phyloP scores from a whole-genome alignment of 2,797 vertebrate genomes.

The Setipinna tenuifilis region DNA sequence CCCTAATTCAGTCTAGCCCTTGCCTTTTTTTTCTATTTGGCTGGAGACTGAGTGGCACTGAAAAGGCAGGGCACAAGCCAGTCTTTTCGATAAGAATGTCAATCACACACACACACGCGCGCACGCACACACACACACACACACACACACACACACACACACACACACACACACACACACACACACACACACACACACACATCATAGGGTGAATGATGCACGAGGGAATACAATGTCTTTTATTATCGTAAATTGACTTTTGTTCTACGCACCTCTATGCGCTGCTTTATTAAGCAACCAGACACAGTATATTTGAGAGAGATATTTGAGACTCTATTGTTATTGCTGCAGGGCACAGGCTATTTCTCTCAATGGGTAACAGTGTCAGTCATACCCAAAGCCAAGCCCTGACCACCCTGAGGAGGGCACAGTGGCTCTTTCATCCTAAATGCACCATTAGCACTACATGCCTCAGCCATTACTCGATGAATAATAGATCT shows the following conservation, averaged over 20 bases:
- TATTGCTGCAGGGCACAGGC: background rate
- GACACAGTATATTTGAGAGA: background rate
- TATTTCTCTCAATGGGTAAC: background rate
- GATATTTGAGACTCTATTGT: background rate
- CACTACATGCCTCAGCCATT: background rate
- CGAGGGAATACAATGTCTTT: background rate
- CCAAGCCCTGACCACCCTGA: background rate
- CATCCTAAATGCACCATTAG: background rate
- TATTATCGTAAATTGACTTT: background rate
- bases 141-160: conserved; percentile 9
- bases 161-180: conserved; percentile 3
- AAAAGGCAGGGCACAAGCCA: background rate
- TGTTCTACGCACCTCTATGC: background rate
- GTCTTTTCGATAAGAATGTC: background rate
- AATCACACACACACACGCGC: background rate
- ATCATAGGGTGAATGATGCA: background rate
- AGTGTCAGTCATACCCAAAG: background rate
- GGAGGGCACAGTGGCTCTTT: background rate
- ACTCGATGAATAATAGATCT: background rate
- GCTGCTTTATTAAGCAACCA: background rate
- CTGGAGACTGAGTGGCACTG: background rate
- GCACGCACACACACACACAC: background rate
- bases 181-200: background rate
- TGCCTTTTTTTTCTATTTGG: background rate
- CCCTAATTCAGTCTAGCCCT: background rate